Conservation (phyloP, 1,140 invertebrate genomes). For the Phymastichus coffea region DNA sequence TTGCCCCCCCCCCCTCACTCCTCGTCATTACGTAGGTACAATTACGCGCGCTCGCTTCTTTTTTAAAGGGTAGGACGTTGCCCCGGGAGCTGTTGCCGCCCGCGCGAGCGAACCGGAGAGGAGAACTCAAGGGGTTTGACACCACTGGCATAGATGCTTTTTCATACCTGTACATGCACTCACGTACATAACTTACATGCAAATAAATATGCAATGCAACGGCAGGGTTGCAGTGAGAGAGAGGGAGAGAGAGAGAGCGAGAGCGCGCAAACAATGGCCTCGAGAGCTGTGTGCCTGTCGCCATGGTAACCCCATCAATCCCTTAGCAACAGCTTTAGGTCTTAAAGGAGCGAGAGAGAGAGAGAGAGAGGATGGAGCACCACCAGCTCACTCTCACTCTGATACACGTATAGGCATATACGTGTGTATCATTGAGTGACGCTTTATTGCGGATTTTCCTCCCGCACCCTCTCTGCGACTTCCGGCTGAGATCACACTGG, state of each 20-base stretch:
- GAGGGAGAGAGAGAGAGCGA: no score
- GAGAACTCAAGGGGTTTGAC: slow-evolving; percentile 51
- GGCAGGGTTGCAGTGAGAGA: not conserved
- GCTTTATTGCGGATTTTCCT: not conserved
- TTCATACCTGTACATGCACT: slow-evolving; percentile 34
- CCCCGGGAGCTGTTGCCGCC: slow-evolving; percentile 36
- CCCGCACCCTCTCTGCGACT: not conserved
- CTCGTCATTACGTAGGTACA: not conserved
- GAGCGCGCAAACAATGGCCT: no score
- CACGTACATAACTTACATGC: slow-evolving; percentile 46
- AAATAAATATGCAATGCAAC: slow-evolving; percentile 55
- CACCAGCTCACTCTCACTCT: not conserved
- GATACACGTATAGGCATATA: not conserved
- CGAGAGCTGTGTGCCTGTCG: slow-evolving; percentile 33
- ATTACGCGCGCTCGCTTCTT: slow-evolving; percentile 31
- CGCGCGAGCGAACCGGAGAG: no score
- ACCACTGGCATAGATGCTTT: slow-evolving; percentile 59
- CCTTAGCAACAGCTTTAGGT: slow-evolving; percentile 58
- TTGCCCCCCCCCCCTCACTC: not conserved
- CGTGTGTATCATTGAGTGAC: slow-evolving; percentile 35
- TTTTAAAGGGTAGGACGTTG: slow-evolving; percentile 54
- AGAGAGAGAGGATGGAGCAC: no score
- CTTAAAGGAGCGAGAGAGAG: slow-evolving; percentile 57
- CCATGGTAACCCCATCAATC: slow-evolving; percentile 57
- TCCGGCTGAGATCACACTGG: slow-evolving; percentile 25